phyloP scores from a whole-genome alignment of 2,888 invertebrate species.

The Theretra japonica region DNA sequence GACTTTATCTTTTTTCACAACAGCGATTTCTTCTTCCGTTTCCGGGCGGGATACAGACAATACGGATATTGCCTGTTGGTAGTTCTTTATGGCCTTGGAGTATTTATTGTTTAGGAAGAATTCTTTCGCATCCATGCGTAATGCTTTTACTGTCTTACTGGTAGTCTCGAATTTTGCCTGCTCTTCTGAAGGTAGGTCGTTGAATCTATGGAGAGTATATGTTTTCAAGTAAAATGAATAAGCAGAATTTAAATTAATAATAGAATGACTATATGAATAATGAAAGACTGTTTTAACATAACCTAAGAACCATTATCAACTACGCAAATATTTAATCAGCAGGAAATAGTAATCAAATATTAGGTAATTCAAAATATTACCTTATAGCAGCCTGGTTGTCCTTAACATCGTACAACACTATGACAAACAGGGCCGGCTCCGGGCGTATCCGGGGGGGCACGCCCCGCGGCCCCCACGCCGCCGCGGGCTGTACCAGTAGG shows the following conservation, averaged over 20 bases:
- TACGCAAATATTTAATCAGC: too few relatives aligned
- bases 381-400: slow-evolving; percentile 57
- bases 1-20: slow-evolving; percentile 61
- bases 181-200: slow-evolving; percentile 66
- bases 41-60: slow-evolving; percentile 59
- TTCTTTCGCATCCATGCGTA: slow-evolving; percentile 64
- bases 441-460: slow-evolving; percentile 64
- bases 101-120: slow-evolving; percentile 60
- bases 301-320: too few relatives aligned
- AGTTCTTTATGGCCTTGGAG: slow-evolving; percentile 59
- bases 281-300: too few relatives aligned
- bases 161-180: slow-evolving; percentile 68
- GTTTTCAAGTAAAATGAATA: too few relatives aligned
- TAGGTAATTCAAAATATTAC: slow-evolving; percentile 47
- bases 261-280: too few relatives aligned
- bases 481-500: slow-evolving; percentile 62
- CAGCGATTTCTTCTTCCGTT: slow-evolving; percentile 49
- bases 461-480: slow-evolving; percentile 67
- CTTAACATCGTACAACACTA: slow-evolving; percentile 61
- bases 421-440: slow-evolving; percentile 64
- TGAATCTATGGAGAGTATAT: slow-evolving; percentile 60
- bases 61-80: slow-evolving; percentile 67
- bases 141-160: slow-evolving; percentile 60
- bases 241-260: too few relatives aligned
- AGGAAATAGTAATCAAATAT: background rate